phyloP scores from a whole-genome alignment of 1,140 invertebrate genomes.

The Conus ventricosus region DNA sequence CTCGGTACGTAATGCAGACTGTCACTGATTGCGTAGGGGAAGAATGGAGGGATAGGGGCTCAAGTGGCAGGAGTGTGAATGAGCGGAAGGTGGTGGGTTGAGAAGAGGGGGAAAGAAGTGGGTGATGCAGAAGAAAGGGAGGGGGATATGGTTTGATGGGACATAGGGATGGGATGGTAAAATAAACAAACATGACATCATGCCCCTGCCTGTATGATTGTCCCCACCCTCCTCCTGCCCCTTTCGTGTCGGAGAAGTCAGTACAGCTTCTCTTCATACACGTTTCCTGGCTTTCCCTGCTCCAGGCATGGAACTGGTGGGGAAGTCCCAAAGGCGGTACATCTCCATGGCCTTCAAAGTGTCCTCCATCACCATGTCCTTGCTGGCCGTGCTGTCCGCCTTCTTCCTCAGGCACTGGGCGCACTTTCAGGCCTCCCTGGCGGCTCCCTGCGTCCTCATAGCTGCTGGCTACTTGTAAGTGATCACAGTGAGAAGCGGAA shows the following conservation, averaged over 20 bases:
- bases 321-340: not conserved
- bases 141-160: not conserved
- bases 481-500: too few species aligned
- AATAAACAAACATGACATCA: too few species aligned
- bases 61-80: not conserved
- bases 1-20: slow-evolving; percentile 51
- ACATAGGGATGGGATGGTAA: too few species aligned
- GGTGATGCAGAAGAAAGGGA: not conserved
- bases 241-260: too few species aligned
- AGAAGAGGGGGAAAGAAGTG: not conserved
- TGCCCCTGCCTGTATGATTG: too few species aligned
- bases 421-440: slow-evolving; percentile 84
- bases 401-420: slow-evolving; percentile 83
- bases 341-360: not conserved
- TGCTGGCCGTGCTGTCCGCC: slow-evolving; percentile 79
- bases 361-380: slow-evolving; percentile 77
- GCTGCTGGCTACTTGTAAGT: slow-evolving; percentile 76
- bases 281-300: not conserved
- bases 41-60: not conserved
- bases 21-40: not conserved
- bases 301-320: slow-evolving; percentile 23
- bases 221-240: too few species aligned
- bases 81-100: not conserved
- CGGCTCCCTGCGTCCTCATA: slow-evolving; percentile 84
- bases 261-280: too few species aligned